Evolutionary conservation across 2,888 invertebrate genomes (phyloP).

Genomic region (Drosophila neotestacea): DNA sequence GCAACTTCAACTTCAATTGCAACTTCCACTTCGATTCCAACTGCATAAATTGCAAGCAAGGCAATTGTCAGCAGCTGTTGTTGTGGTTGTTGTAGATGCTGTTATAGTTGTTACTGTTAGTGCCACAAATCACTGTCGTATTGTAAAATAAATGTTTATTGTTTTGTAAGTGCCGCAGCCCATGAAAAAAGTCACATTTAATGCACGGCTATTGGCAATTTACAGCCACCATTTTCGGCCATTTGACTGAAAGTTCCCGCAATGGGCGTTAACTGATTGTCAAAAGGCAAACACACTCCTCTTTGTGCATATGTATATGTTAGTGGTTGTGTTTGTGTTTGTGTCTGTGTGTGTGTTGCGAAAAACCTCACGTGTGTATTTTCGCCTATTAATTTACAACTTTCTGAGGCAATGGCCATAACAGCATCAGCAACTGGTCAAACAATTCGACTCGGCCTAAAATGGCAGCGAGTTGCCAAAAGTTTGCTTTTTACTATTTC

Average conservation of each 20-base stretch:
- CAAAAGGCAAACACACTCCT: conserved; percentile 34
- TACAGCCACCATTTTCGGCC: conserved; percentile 73
- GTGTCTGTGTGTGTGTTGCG: conserved; percentile 17
- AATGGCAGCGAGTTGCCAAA: conserved; percentile 62
- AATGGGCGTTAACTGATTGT: conserved; percentile 72
- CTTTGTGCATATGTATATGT: conserved; percentile 2
- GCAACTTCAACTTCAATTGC: conserved; percentile 31
- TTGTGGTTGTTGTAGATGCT: conserved; percentile 33
- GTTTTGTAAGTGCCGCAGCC: conserved; percentile 74
- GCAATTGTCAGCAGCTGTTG: conserved; percentile 13
- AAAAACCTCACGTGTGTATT: conserved; percentile 62
- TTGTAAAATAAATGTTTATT: conserved; percentile 79
- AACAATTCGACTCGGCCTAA: conserved; percentile 63
- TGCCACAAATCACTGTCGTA: conserved; percentile 78
- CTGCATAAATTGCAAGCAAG: conserved; percentile 71
- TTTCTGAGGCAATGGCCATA: conserved; percentile 66
- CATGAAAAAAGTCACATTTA: conserved; percentile 60
- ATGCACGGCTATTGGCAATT: conserved; percentile 70
- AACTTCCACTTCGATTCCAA: conserved; percentile 30
- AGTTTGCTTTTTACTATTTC: conserved; percentile 10
- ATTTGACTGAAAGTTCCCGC: conserved; percentile 74
- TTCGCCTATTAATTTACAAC: conserved; percentile 79
- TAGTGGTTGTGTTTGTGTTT: conserved; percentile 8
- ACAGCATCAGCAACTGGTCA: conserved; percentile 35
- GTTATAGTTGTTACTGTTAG: conserved; percentile 57